Conservation (phyloP, 2,888 invertebrate species). For the Acrobasis consociella region DNA sequence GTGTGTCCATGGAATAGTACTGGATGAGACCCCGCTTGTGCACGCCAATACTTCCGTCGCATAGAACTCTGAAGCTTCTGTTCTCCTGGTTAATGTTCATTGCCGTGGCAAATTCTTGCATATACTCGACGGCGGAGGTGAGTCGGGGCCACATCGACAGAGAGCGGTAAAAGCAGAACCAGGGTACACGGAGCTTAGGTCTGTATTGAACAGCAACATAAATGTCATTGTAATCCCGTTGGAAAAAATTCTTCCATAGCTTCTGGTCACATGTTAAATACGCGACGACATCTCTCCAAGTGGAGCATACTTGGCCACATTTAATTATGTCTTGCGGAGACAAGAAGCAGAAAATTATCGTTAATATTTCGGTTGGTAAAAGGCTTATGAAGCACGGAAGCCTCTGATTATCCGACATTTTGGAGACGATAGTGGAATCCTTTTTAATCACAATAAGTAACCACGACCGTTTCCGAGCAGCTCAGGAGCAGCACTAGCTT, state of each 20-base stretch:
- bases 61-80: constrained; percentile 47
- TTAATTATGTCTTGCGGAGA: constrained; percentile 48
- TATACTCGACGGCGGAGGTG: constrained; percentile 42
- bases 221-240: constrained; percentile 44
- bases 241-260: constrained; percentile 54
- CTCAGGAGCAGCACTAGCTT: too few relatives aligned
- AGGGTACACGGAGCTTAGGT: constrained; percentile 39
- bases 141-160: constrained; percentile 58
- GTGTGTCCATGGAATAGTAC: constrained; percentile 55
- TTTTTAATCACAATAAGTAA: too few relatives aligned
- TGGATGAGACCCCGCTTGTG: constrained; percentile 50
- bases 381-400: neutral
- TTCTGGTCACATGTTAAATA: constrained; percentile 41
- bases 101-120: constrained; percentile 60
- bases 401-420: neutral
- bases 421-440: too few relatives aligned
- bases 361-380: constrained; percentile 54
- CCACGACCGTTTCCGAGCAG: too few relatives aligned
- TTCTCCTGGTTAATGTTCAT: constrained; percentile 51
- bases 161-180: constrained; percentile 61
- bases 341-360: constrained; percentile 52
- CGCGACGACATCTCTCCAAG: constrained; percentile 62
- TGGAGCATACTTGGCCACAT: constrained; percentile 54
- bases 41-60: constrained; percentile 52
- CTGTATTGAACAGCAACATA: constrained; percentile 48